Base-by-base conservation (phyloP, 2,888 invertebrate species). In the Octodonta nipae region DNA sequence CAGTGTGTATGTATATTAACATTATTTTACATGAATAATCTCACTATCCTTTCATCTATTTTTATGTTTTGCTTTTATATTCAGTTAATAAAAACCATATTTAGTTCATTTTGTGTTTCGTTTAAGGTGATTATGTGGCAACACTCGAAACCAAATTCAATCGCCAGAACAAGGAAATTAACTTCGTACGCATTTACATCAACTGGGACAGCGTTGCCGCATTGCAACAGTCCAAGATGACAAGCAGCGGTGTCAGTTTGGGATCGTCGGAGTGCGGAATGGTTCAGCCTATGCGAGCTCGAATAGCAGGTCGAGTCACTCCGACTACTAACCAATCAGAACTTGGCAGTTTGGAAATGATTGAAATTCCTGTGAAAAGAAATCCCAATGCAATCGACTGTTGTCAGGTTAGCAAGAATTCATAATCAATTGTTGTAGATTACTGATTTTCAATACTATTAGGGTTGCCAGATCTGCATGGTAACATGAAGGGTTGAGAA, bases 281-380 rank as follows among this genome's bases (percentile, higher is more conserved):
- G 54, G 66, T 60, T 22, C 69, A 69, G 34, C 66, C 71, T 1
- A 72, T 76, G 68, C 61, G 75, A 35, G 78, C 77, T 11, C 63
- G 82, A 32, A 80, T 82, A 35, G 81, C 82, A 2, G 81, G 80
- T 1, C 64, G 77, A 47, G 79, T 79, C 1, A 81, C 80, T 7
- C 80, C 80, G 1, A 78, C 77, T 30, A 68, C 71, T 6, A 71
- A 71, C 41, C 66, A 75, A 36, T 66, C 71, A 1, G 68, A 73
- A 43, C 67, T 73, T 35, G 61, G 63, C 12, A 68, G 65, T 42
- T 63, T 78, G 31, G 79, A 82, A 58, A 78, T 82, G 65, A 78
- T 83, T 39, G 82, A 82, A 54, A 60, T 83, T 27, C 81, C 80
- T 0, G 57, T 78, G 3, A 68, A 67, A 34, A 54, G 62, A 24